phyloP scores from a whole-genome alignment of 2,888 invertebrate genomes.

The Pasiphila rectangulata region DNA sequence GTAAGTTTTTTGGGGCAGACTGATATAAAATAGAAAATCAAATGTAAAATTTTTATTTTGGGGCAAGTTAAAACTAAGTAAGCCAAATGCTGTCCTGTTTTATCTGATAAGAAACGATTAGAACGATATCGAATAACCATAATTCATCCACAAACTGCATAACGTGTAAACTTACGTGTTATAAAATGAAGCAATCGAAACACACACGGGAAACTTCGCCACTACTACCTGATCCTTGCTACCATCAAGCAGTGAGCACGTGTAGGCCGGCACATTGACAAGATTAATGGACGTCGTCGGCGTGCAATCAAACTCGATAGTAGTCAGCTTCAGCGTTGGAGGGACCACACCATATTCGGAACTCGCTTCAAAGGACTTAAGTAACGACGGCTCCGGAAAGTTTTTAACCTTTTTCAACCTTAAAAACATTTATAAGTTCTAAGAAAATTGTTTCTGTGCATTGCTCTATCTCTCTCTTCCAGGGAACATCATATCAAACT shows the following conservation, averaged over 20 bases:
- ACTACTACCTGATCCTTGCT: slow-evolving; percentile 70
- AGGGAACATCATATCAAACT: no score
- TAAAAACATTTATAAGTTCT: no score
- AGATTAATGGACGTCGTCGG: slow-evolving; percentile 69
- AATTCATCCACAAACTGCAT: no score
- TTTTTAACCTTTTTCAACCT: slow-evolving; percentile 72
- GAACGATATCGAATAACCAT: no score
- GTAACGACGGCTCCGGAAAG: slow-evolving; percentile 65
- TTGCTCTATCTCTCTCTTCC: no score
- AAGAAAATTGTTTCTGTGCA: no score
- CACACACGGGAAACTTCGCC: slow-evolving; percentile 69
- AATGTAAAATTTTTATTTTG: no score
- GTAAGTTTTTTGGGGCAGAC: no score
- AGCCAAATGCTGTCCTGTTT: no score
- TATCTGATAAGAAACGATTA: no score
- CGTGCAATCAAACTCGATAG: slow-evolving; percentile 64
- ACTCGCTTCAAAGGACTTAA: slow-evolving; percentile 57
- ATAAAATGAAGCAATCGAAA: slow-evolving; percentile 71
- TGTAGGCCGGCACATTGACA: slow-evolving; percentile 63
- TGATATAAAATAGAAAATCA: no score
- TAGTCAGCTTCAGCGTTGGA: slow-evolving; percentile 47
- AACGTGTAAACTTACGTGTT: slow-evolving; percentile 76
- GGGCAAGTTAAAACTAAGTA: no score
- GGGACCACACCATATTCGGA: slow-evolving; percentile 63
- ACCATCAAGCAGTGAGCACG: slow-evolving; percentile 67